phyloP scores from a whole-genome alignment of 2,797 vertebrate genomes.

The Melanogrammus aeglefinus region DNA sequence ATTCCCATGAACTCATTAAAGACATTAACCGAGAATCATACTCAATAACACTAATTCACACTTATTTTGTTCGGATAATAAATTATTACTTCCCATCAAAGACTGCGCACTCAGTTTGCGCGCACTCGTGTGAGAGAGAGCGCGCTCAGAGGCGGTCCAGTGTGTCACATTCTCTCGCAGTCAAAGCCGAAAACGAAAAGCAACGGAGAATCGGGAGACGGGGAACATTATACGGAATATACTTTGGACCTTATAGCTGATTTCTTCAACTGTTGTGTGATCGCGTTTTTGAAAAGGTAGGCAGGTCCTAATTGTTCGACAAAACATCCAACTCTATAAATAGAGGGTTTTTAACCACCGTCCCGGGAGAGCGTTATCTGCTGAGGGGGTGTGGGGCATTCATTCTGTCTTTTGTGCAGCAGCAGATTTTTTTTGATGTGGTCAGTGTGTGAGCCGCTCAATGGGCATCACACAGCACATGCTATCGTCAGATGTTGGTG shows the following conservation, averaged over 20 bases:
- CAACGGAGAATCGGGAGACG: conserved; percentile 36
- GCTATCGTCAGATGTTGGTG: background rate
- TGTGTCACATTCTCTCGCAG: conserved; percentile 55
- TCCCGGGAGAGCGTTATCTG: conserved; percentile 35
- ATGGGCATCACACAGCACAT: background rate
- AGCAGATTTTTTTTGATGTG: conserved; percentile 37
- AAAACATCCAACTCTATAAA: conserved; percentile 12
- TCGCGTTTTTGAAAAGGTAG: conserved; percentile 54
- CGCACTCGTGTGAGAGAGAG: conserved; percentile 38
- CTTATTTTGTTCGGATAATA: background rate
- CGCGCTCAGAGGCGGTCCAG: conserved; percentile 57
- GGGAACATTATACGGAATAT: conserved; percentile 40
- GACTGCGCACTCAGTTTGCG: conserved; percentile 43
- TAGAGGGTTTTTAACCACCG: conserved; percentile 29
- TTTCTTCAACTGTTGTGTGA: conserved; percentile 37
- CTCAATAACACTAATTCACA: background rate
- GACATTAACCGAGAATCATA: background rate
- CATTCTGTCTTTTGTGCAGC: conserved; percentile 66
- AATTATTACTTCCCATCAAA: conserved; percentile 45
- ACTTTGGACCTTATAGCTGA: conserved; percentile 36
- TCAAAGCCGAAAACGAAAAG: conserved; percentile 37
- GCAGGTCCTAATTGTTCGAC: background rate
- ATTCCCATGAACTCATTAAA: background rate
- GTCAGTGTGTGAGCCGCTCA: conserved; percentile 19
- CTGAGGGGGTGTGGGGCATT: conserved; percentile 47